A percentile compares a stretch with the other conserved stretches of the same genome.
phyloP scores from a whole-genome alignment of 1,140 invertebrate genomes.

The Microplitis mediator region DNA sequence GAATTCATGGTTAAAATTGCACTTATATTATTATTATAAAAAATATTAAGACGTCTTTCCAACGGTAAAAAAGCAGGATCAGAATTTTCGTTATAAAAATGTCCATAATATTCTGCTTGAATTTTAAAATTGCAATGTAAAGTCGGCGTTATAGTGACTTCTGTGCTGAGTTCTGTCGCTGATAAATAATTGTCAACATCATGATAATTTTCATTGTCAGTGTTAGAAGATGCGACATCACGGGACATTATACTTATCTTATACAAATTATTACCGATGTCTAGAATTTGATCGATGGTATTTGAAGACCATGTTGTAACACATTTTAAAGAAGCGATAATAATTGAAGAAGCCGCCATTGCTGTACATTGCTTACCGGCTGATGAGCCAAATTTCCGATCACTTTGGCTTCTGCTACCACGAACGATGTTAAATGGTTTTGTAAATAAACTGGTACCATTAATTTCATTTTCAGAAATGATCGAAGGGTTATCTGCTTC shows the following conservation, averaged over 20 bases:
- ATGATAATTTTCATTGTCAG: no score
- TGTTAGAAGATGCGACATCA: neutral
- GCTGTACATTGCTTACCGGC: no score
- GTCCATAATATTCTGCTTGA: neutral
- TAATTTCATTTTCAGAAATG: no score
- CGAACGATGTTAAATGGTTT: no score
- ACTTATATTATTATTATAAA: neutral
- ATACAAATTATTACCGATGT: neutral
- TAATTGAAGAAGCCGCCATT: no score
- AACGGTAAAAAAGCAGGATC: neutral
- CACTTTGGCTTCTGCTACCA: no score
- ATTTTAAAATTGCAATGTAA: neutral
- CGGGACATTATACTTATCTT: neutral
- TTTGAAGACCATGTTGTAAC: neutral
- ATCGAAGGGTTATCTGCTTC: no score
- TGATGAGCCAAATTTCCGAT: no score
- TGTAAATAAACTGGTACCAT: no score
- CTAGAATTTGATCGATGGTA: neutral
- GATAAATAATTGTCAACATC: neutral
- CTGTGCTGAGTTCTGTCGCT: neutral
- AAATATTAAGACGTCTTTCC: neutral
- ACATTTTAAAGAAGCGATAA: no score
- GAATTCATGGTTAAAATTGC: neutral
- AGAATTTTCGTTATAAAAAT: neutral
- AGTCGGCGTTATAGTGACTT: neutral